These are phyloP conservation scores for Melinaea marsaeus DNA, from an alignment of 2,888 invertebrate species.

Conservation along the genomic window DNA sequence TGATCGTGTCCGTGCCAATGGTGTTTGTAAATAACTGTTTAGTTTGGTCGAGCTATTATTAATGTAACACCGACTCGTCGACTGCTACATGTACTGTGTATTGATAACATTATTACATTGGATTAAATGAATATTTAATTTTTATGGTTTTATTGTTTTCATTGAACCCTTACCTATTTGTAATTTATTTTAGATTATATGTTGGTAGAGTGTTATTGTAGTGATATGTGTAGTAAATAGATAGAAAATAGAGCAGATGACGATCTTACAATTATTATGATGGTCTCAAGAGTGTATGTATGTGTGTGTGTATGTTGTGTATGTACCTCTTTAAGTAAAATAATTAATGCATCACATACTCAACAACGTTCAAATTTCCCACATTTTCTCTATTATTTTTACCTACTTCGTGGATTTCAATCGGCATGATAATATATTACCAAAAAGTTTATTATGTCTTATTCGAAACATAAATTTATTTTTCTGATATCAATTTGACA, in stretches of 20 bases:
- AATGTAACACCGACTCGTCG: conserved; percentile 27
- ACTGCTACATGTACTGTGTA: conserved; percentile 41
- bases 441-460: too few relatives aligned
- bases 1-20: conserved; percentile 67
- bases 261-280: too few relatives aligned
- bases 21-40: conserved; percentile 45
- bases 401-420: too few relatives aligned
- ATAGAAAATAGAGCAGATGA: too few relatives aligned
- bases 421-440: not conserved
- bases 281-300: too few relatives aligned
- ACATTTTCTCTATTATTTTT: too few relatives aligned
- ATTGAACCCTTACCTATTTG: conserved; percentile 15
- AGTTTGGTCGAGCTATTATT: conserved; percentile 22
- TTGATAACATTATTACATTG: conserved; percentile 50
- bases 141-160: conserved; percentile 28
- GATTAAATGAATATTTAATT: conserved; percentile 64
- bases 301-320: too few relatives aligned
- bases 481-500: not conserved
- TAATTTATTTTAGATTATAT: not conserved
- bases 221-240: too few relatives aligned
- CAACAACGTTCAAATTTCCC: too few relatives aligned
- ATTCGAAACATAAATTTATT: not conserved
- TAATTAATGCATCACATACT: too few relatives aligned
- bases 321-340: too few relatives aligned
- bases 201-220: too few relatives aligned